Evolutionary conservation across 1,140 invertebrate genomes (phyloP).

Genomic region (Ctenoplectra terminalis): DNA sequence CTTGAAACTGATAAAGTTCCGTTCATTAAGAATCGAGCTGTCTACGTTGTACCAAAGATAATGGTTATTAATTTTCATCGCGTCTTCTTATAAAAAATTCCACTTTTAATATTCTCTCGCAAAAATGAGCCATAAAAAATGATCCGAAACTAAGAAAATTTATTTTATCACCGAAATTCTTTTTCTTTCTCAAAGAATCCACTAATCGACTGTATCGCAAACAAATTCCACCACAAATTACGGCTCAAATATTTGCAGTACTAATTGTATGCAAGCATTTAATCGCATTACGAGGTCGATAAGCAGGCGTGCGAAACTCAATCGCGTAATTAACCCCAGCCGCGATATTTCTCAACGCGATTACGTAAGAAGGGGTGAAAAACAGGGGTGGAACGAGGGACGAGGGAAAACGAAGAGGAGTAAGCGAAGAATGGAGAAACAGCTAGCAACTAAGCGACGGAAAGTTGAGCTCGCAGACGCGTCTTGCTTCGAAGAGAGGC

Average conservation of each 20-base stretch:
- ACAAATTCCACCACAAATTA: neutral
- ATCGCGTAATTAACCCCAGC: conserved; percentile 35
- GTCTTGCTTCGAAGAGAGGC: conserved; percentile 42
- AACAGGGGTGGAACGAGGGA: neutral
- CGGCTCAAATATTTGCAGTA: neutral
- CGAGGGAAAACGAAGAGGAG: conserved; percentile 6
- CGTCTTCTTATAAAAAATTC: too few species aligned
- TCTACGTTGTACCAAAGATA: too few species aligned
- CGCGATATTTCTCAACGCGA: neutral
- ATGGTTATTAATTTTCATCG: too few species aligned
- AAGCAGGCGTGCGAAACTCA: conserved; percentile 22
- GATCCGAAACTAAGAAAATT: too few species aligned
- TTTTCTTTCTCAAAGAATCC: neutral
- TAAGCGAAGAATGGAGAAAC: conserved; percentile 23
- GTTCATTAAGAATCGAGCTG: too few species aligned
- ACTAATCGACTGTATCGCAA: neutral
- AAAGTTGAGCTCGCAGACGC: conserved; percentile 51
- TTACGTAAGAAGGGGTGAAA: neutral
- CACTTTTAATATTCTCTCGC: too few species aligned
- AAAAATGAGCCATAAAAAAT: too few species aligned
- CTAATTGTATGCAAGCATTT: too few species aligned
- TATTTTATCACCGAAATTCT: too few species aligned
- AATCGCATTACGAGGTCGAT: neutral
- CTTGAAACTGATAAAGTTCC: too few species aligned
- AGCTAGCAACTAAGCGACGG: conserved; percentile 37